Evolutionary conservation across 2,888 invertebrate species (phyloP).

Genomic region (Eulithis prunata): DNA sequence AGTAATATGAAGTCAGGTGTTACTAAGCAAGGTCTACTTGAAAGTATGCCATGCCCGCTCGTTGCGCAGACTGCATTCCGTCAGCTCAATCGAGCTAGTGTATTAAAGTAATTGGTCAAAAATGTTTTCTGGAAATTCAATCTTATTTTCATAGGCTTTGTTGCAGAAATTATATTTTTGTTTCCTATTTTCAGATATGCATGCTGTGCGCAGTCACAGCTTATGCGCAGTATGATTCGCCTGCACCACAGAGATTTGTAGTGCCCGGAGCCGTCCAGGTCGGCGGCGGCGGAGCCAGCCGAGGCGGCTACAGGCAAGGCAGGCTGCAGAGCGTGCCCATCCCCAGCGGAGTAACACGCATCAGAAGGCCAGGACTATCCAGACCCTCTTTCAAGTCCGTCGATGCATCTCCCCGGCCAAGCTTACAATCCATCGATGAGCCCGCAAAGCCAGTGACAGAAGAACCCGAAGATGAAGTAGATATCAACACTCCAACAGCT

Average conservation of each 20-base stretch:
- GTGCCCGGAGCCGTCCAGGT: constrained; percentile 87
- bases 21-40: constrained; percentile 59
- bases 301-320: constrained; percentile 74
- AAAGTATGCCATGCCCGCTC: constrained; percentile 64
- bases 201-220: constrained; percentile 80
- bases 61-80: constrained; percentile 57
- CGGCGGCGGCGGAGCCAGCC: constrained; percentile 63
- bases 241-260: constrained; percentile 86
- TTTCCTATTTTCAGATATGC: constrained; percentile 71
- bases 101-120: constrained; percentile 24
- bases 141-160: constrained; percentile 4
- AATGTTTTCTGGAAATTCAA: constrained; percentile 10
- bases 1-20: constrained; percentile 35
- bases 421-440: constrained; percentile 78
- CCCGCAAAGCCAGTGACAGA: constrained; percentile 87
- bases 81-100: constrained; percentile 45
- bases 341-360: constrained; percentile 60
- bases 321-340: constrained; percentile 63
- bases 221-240: constrained; percentile 80
- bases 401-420: constrained; percentile 75
- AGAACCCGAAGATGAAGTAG: constrained; percentile 86
- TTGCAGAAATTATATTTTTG: neutral
- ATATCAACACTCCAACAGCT: constrained; percentile 82
- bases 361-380: constrained; percentile 72
- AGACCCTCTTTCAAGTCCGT: constrained; percentile 77